These are phyloP conservation scores for Xiphophorus couchianus DNA, from an alignment of 2,113 vertebrate species.

Conservation along the genomic window DNA sequence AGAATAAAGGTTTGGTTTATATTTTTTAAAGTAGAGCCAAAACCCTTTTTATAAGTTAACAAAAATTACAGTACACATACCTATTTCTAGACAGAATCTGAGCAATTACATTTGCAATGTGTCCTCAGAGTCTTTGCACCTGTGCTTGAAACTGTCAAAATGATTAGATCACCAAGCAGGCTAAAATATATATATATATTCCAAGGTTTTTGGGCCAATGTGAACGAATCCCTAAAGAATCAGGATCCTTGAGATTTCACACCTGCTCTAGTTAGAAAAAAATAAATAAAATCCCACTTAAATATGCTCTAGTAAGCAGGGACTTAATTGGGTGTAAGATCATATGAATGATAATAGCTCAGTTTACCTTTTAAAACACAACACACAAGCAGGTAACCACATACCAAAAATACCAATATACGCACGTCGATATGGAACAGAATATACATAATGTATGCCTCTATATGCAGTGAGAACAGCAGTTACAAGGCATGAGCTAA, in stretches of 20 bases:
- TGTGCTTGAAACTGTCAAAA: not conserved
- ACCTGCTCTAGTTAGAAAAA: constrained; percentile 60
- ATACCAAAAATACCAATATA: not conserved
- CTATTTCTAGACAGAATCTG: not conserved
- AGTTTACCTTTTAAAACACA: constrained; percentile 46
- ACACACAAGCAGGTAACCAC: constrained; percentile 2
- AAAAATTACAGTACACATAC: too few species aligned
- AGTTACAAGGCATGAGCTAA: constrained; percentile 18
- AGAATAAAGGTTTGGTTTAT: not conserved
- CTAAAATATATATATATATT: not conserved
- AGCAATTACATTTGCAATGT: not conserved
- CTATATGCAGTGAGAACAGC: constrained; percentile 46
- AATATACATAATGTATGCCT: constrained; percentile 24
- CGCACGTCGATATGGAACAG: not conserved
- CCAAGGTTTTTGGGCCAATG: not conserved
- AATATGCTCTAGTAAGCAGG: constrained; percentile 64
- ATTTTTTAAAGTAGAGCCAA: not conserved
- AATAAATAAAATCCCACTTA: constrained; percentile 76
- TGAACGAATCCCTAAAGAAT: constrained; percentile 1
- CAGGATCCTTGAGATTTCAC: constrained; percentile 76
- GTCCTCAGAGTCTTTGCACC: not conserved
- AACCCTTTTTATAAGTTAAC: not conserved
- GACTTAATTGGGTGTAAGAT: constrained; percentile 76
- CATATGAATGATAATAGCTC: constrained; percentile 65
- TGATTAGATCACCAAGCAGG: not conserved